These are phyloP conservation scores for Gymnorhina tibicen DNA, from an alignment of 2,113 vertebrate species.

Conservation along the genomic window DNA sequence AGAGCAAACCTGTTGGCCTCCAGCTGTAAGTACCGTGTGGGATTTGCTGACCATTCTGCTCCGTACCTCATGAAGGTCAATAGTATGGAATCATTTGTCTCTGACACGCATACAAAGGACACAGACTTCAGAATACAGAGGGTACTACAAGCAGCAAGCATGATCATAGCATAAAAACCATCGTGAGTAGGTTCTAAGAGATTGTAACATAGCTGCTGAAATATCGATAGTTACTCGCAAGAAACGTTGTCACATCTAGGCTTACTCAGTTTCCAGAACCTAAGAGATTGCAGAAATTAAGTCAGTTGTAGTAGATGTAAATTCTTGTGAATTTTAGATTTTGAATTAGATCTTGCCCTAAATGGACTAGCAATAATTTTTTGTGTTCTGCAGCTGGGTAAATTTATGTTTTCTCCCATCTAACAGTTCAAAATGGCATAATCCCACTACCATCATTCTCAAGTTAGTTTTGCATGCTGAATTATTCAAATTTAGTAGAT, in stretches of 20 bases:
- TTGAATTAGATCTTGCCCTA: background rate
- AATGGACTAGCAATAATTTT: background rate
- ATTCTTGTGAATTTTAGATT: background rate
- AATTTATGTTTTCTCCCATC: background rate
- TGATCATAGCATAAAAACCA: background rate
- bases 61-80: background rate
- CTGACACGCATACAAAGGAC: background rate
- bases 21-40: background rate
- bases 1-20: background rate
- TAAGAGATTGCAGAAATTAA: background rate
- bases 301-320: background rate
- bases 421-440: background rate
- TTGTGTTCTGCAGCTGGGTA: background rate
- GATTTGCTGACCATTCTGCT: background rate
- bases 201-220: background rate
- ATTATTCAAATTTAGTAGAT: background rate
- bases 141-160: background rate
- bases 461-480: background rate
- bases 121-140: background rate
- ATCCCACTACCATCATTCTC: background rate
- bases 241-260: background rate
- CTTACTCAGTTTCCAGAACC: background rate
- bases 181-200: background rate
- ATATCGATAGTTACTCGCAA: background rate
- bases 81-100: background rate